Base-by-base conservation (phyloP, 2,113 vertebrate genomes). In the Hemibates koningsi region DNA sequence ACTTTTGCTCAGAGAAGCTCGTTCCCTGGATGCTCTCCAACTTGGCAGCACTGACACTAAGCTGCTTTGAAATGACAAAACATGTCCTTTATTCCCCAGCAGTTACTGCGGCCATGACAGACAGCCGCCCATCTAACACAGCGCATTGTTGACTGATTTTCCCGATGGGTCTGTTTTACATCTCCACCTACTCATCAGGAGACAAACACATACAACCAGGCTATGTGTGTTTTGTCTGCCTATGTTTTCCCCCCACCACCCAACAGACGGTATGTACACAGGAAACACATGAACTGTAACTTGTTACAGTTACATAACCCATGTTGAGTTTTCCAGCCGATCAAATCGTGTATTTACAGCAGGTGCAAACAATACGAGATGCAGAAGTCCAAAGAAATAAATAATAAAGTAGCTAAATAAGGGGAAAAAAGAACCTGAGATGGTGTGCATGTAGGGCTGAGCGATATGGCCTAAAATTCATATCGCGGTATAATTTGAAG, bases 41-140 rank as follows among this genome's bases (percentile, higher is more conserved):
- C 80, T 90, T 93, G 90, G 93, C 89, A 90, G 78, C 76, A 24
- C 48, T 19, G 85, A 90, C 88, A 87, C 82, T 92, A 91, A 92
- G 86, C 91, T 83, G 88, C 92, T 93, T 92, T 93, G 85, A 94
- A 92, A 94, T 90, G 83, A 88, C 83, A 93, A 91, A 93, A 92
- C 86, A 93, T 92, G 88, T 91, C 82, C 89, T 92, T 92, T 85
- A 92, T 90, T 91, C 88, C 83, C 57, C 59, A 27, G 83, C 86
- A 71, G 86, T 82, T 73, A 16, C 84, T 36, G 78, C 48, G 9
- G 90, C 88, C 56, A 57, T 85, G 78, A 90, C 48, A 79, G 56
- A 91, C 79, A 86, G 71, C 88, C 12, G 8, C 7, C 53, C 66
- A 54, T 85, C 90, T 86, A 82, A 93, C 86, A 83, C 79, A 53